Percentiles rank a stretch among this genome's conserved stretches.
These are phyloP conservation scores for Galaxias olidus DNA, from an alignment of 2,797 vertebrate species.

Conservation along the genomic window DNA sequence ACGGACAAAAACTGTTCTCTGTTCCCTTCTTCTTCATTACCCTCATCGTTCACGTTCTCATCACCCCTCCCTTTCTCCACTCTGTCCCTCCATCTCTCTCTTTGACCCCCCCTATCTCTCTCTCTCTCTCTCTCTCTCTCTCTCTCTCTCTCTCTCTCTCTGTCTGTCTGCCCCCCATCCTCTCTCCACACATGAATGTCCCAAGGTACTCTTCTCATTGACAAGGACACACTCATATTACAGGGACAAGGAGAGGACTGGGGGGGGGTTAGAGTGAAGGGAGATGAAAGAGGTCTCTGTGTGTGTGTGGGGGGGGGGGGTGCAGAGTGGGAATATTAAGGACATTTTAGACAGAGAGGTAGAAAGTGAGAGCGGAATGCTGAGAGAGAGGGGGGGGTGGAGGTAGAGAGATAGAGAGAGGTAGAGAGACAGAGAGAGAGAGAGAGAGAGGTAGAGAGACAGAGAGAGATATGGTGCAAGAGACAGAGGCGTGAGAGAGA, in stretches of 20 bases:
- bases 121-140: neutral
- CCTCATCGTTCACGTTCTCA: neutral
- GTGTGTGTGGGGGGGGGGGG: constrained; percentile 26
- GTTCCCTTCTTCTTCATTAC: neutral
- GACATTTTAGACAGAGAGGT: constrained; percentile 55
- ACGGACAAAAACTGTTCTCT: no score
- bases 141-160: neutral
- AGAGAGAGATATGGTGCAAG: no score
- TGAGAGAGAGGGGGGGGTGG: constrained; percentile 40
- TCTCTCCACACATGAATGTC: constrained; percentile 4
- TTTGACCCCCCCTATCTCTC: no score
- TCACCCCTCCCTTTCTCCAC: neutral
- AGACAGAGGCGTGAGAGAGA: no score
- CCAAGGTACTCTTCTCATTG: neutral
- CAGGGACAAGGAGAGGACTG: constrained; percentile 28
- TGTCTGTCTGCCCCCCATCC: neutral
- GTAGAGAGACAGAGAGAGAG: constrained; percentile 48
- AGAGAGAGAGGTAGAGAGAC: constrained; percentile 24
- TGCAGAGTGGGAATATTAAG: no score
- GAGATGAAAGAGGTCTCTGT: no score
- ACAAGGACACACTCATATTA: constrained; percentile 14
- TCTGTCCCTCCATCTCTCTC: neutral
- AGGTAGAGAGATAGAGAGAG: constrained; percentile 48
- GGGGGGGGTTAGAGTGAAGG: constrained; percentile 40
- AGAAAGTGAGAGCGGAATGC: constrained; percentile 26